Percentiles rank a stretch among this genome's conserved stretches.
Conservation (phyloP, 2,888 invertebrate genomes). For the Pegoplata infirma region DNA sequence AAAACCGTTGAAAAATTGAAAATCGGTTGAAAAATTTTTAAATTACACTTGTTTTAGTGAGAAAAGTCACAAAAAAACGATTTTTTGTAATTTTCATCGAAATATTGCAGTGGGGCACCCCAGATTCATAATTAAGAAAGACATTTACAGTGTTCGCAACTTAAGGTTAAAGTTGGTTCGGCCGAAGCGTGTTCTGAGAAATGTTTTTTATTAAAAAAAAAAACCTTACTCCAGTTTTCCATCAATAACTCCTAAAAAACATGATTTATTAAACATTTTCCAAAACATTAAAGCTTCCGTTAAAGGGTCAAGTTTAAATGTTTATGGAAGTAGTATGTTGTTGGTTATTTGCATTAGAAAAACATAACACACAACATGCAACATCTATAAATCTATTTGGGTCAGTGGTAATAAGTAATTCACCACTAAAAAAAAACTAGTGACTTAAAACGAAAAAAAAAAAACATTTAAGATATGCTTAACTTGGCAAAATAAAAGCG, state of each 20-base stretch:
- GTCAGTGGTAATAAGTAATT: not conserved
- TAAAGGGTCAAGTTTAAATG: constrained; percentile 42
- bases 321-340: constrained; percentile 23
- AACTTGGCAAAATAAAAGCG: constrained; percentile 41
- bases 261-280: not conserved
- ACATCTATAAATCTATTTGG: not conserved
- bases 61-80: too few relatives aligned
- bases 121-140: too few relatives aligned
- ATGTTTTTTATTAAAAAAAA: too few relatives aligned
- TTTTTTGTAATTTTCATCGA: too few relatives aligned
- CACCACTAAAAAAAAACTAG: not conserved
- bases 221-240: not conserved
- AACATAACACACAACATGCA: not conserved
- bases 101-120: too few relatives aligned
- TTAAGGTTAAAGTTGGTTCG: too few relatives aligned
- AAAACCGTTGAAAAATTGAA: too few relatives aligned
- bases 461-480: not conserved
- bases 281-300: constrained; percentile 32
- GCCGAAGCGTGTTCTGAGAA: too few relatives aligned
- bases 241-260: not conserved
- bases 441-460: not conserved
- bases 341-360: not conserved
- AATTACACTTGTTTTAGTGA: too few relatives aligned
- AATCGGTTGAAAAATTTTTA: too few relatives aligned
- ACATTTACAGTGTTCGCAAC: too few relatives aligned